Conservation (phyloP, 2,113 vertebrate genomes). For the Alces alces region DNA sequence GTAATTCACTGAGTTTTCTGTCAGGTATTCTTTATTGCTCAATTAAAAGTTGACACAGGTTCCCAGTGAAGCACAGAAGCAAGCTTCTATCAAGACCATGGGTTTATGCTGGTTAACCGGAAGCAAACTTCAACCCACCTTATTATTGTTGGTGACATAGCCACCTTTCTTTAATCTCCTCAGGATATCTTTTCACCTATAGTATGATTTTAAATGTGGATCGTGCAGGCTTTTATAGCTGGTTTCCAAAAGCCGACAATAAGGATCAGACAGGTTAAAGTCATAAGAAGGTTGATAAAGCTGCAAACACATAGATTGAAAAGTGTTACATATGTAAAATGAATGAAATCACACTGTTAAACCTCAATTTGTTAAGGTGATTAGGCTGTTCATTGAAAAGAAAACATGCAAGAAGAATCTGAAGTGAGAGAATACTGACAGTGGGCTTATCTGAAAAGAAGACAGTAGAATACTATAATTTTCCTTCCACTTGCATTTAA, state of each 20-base stretch:
- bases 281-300: conserved; percentile 60
- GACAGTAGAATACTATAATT: background rate
- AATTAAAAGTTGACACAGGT: background rate
- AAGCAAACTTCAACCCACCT: conserved; percentile 45
- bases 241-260: conserved; percentile 53
- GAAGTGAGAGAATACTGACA: background rate
- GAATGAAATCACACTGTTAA: background rate
- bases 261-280: conserved; percentile 70
- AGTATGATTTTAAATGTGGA: conserved; percentile 63
- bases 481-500: background rate
- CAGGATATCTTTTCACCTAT: conserved; percentile 56
- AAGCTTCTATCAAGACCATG: background rate
- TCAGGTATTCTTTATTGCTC: background rate
- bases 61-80: background rate
- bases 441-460: background rate
- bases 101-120: background rate
- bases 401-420: conserved; percentile 6
- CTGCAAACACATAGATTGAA: conserved; percentile 47
- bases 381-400: background rate
- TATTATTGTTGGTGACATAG: conserved; percentile 60
- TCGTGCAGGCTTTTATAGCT: conserved; percentile 64
- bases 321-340: conserved; percentile 6
- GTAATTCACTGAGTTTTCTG: background rate
- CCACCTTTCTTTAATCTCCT: conserved; percentile 41
- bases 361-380: conserved; percentile 11